Conservation (phyloP, 2,113 vertebrate genomes). For the Dasyurus viverrinus region DNA sequence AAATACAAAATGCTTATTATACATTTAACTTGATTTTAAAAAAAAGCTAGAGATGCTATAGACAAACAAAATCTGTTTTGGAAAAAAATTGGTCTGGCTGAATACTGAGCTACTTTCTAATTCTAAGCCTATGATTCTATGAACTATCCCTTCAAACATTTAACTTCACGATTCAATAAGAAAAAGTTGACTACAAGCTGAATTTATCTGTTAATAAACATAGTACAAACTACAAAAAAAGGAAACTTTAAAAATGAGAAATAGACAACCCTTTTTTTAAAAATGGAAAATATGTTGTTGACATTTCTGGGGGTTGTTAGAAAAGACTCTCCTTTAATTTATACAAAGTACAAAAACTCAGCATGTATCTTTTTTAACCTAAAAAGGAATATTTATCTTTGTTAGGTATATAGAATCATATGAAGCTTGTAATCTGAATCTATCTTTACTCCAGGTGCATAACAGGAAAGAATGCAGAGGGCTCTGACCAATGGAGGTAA, state of each 20-base stretch:
- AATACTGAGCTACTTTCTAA: not conserved
- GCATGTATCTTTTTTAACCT: not conserved
- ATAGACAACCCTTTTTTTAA: not conserved
- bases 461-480: not conserved
- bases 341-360: not conserved
- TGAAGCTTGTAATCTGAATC: not conserved
- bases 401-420: not conserved
- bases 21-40: not conserved
- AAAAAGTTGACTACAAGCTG: not conserved
- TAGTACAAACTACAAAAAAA: not conserved
- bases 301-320: not conserved
- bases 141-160: not conserved
- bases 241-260: not conserved
- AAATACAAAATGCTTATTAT: not conserved
- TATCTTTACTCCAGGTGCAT: not conserved
- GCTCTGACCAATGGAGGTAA: not conserved
- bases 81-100: not conserved
- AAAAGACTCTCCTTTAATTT: not conserved
- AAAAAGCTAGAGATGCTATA: constrained; percentile 28
- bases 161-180: not conserved
- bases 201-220: not conserved
- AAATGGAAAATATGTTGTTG: not conserved
- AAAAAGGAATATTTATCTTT: not conserved
- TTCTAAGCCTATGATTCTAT: not conserved
- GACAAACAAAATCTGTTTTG: not conserved